Evolutionary conservation across 2,113 vertebrate species (phyloP), one percentile per base, ranked within the genome.

Genomic region (Percopsis transmontana): DNA sequence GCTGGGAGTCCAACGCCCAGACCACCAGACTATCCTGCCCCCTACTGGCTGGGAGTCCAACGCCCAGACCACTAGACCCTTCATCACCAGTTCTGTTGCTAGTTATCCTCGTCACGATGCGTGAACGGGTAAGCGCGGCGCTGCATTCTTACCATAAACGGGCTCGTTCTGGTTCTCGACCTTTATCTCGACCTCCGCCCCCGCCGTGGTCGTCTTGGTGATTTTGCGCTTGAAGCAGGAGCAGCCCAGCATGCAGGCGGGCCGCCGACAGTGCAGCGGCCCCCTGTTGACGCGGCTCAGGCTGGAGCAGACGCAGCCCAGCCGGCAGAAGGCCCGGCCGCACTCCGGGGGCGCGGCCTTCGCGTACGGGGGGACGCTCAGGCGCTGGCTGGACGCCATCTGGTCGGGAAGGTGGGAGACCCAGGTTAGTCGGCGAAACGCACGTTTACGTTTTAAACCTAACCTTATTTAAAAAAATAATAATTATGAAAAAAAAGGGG

Each of bases 241-340:
- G n/a, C 96, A 96, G 11, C 89, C 93, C 70, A 98, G 94, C 95
- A 99, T 97, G 76, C 96, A 98, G 48, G 95, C 93, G 11, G 94
- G 91, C 63, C 89, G 89, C 44, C 89, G 90, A 74, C 97, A 99
- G 87, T 98, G 96, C 50, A 88, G 75, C 14, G 92, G 87, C 2
- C 87, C 90, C 54, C 86, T 88, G 13, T 85, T 91, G 54, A 82
- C 81, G 65, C 89, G 74, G 1, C 88, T 79, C 38, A 98, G 85
- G 76, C 96, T 97, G 27, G 91, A 87, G 77, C 97, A 99, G n/a
- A 99, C 41, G 52, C 97, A 99, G 44, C 97, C 97, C 80, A 98
- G 87, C 0, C 92, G 88, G 85, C 97, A 99, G 90, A 94, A 96
- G 23, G 92, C 93, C 27, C 92, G 91, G 68, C 92, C 94, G 87